phyloP scores from a whole-genome alignment of 2,888 invertebrate genomes.

The Gymnosoma rotundatum region DNA sequence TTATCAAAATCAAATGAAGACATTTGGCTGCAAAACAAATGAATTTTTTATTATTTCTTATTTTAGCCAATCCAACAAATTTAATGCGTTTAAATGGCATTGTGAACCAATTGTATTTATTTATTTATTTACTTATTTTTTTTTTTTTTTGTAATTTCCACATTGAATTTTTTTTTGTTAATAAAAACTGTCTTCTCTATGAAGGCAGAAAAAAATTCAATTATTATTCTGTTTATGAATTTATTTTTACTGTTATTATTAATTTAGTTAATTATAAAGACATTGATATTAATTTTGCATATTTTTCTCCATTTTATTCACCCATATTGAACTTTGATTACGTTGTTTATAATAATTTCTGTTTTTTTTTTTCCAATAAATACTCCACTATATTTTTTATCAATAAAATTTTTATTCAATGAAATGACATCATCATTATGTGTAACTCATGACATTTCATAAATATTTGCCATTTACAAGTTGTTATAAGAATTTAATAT shows the following conservation, averaged over 20 bases:
- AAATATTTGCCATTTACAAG: background rate
- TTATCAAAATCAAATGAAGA: too few species aligned
- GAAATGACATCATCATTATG: slow-evolving; percentile 46
- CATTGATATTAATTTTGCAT: slow-evolving; percentile 38
- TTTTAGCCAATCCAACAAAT: too few species aligned
- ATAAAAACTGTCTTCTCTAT: background rate
- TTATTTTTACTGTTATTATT: slow-evolving; percentile 22
- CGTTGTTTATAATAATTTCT: background rate
- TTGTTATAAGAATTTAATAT: background rate
- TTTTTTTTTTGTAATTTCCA: background rate
- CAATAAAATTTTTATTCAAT: slow-evolving; percentile 40
- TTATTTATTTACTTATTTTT: too few species aligned
- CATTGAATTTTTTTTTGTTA: slow-evolving; percentile 25
- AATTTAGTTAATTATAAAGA: slow-evolving; percentile 44
- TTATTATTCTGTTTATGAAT: slow-evolving; percentile 23
- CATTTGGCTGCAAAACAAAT: too few species aligned
- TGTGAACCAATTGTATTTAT: slow-evolving; percentile 23
- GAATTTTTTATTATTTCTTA: too few species aligned
- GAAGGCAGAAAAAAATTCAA: slow-evolving; percentile 41
- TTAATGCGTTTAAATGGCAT: slow-evolving; percentile 11
- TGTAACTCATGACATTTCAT: slow-evolving; percentile 14
- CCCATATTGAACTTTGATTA: slow-evolving; percentile 38
- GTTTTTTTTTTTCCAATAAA: background rate
- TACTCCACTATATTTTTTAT: slow-evolving; percentile 29
- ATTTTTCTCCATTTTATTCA: background rate